Conservation (phyloP, 2,888 invertebrate species). For the Athalia rosae region DNA sequence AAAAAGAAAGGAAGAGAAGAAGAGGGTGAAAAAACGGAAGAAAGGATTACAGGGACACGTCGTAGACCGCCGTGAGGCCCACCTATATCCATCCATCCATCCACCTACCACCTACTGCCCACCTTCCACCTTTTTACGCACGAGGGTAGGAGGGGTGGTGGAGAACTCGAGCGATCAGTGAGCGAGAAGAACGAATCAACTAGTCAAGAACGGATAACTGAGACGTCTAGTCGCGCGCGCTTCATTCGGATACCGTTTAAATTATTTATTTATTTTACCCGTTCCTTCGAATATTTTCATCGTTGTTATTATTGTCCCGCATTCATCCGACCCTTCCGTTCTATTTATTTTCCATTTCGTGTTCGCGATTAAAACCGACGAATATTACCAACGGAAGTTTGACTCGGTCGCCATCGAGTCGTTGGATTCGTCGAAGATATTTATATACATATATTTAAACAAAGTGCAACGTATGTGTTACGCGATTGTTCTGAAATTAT, state of each 20-base stretch:
- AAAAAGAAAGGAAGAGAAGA: background rate
- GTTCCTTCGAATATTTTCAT: too few relatives aligned
- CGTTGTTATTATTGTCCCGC: too few relatives aligned
- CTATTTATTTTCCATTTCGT: too few relatives aligned
- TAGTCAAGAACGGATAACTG: constrained; percentile 70
- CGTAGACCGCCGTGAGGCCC: background rate
- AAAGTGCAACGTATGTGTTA: too few relatives aligned
- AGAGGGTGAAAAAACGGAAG: background rate
- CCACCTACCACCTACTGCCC: constrained; percentile 3
- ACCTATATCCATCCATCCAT: constrained; percentile 9
- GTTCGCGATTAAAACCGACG: too few relatives aligned
- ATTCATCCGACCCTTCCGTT: too few relatives aligned
- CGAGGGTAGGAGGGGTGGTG: constrained; percentile 48
- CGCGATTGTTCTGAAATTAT: too few relatives aligned
- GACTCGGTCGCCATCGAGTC: too few relatives aligned
- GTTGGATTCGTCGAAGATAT: too few relatives aligned
- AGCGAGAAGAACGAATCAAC: constrained; percentile 62
- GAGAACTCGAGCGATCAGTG: constrained; percentile 69
- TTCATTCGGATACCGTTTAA: constrained; percentile 36
- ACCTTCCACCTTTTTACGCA: constrained; percentile 1
- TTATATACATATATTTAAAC: too few relatives aligned
- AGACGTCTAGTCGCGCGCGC: constrained; percentile 62
- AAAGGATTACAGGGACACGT: constrained; percentile 4
- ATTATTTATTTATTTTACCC: background rate
- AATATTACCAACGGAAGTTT: too few relatives aligned